These are phyloP conservation scores for Dinomys branickii DNA, from an alignment of 2,113 vertebrate genomes.

Conservation along the genomic window DNA sequence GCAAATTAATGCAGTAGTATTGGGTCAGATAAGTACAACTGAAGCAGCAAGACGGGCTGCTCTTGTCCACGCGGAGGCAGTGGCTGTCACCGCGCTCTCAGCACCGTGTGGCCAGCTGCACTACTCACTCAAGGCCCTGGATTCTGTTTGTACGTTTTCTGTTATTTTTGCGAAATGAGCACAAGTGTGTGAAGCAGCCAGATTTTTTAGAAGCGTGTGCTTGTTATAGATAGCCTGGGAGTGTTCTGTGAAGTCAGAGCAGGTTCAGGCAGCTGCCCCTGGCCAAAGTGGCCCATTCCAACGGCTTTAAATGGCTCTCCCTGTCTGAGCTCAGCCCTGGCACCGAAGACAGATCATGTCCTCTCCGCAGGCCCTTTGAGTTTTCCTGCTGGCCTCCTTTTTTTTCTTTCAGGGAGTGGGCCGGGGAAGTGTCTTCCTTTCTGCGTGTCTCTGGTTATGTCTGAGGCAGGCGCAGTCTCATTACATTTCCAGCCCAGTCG, in stretches of 20 bases:
- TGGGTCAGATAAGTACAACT: background rate
- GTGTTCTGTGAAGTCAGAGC: background rate
- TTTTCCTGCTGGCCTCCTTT: background rate
- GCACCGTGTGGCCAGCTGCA: background rate
- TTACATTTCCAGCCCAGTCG: background rate
- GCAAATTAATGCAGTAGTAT: conserved; percentile 48
- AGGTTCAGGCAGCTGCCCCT: background rate
- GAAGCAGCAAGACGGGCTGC: background rate
- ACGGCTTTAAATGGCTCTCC: background rate
- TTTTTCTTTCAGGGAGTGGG: background rate
- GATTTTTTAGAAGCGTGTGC: conserved; percentile 49
- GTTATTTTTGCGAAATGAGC: conserved; percentile 5
- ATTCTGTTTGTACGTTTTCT: background rate
- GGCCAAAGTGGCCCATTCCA: conserved; percentile 27
- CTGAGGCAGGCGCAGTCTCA: rapidly evolving
- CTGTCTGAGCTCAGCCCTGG: conserved; percentile 41
- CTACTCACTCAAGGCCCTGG: background rate
- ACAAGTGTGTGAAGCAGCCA: background rate
- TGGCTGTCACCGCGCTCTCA: background rate
- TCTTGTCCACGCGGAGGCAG: background rate
- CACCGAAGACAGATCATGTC: background rate
- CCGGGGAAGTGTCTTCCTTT: background rate
- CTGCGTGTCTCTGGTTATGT: background rate
- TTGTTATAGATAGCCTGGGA: background rate
- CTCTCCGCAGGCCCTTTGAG: background rate